Evolutionary conservation across 2,888 invertebrate genomes (phyloP).

Genomic region (Metallyticus violacea): DNA sequence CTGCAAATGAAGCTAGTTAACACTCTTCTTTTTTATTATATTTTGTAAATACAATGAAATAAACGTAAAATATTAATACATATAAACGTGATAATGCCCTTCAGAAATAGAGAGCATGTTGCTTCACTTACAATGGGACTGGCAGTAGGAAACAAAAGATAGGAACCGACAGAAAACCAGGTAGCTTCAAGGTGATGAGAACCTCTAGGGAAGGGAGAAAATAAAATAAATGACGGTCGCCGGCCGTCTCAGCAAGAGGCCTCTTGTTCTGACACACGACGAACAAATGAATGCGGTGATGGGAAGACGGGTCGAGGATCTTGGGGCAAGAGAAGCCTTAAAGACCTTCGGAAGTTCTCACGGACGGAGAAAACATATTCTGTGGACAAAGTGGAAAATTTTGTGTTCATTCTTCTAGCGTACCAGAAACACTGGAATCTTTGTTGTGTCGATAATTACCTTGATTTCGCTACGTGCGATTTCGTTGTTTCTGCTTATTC

Average conservation of each 20-base stretch:
- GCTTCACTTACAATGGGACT: not conserved
- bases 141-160: not conserved
- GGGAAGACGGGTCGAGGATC: not conserved
- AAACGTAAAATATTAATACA: too few species aligned
- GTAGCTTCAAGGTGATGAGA: constrained; percentile 3
- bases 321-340: not conserved
- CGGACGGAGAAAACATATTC: not conserved
- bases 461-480: not conserved
- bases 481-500: not conserved
- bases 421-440: not conserved
- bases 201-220: not conserved
- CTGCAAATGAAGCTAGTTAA: too few species aligned
- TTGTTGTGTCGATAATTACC: not conserved
- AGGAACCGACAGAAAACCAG: not conserved
- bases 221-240: constrained; percentile 1
- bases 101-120: not conserved
- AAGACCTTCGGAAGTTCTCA: not conserved
- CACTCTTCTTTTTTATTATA: too few species aligned
- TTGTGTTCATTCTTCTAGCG: not conserved
- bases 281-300: constrained; percentile 10
- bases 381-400: not conserved
- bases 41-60: too few species aligned
- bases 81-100: too few species aligned
- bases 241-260: not conserved
- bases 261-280: not conserved